Conservation (phyloP, 2,888 invertebrate genomes). For the Protodeltote pygarga region DNA sequence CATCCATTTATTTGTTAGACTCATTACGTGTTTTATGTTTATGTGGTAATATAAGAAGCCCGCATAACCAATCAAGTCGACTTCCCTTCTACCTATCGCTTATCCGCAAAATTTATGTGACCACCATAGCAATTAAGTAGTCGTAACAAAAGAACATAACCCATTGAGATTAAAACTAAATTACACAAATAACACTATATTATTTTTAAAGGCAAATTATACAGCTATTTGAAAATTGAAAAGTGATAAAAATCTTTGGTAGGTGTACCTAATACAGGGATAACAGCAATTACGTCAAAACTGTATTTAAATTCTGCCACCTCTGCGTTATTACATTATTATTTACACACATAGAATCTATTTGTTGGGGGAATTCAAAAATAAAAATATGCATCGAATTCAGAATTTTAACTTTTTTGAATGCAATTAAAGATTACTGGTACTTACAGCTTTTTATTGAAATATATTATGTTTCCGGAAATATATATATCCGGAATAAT, state of each 20-base stretch:
- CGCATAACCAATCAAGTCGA: conserved; percentile 69
- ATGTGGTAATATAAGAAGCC: conserved; percentile 62
- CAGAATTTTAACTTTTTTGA: no score
- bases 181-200: conserved; percentile 35
- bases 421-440: no score
- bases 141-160: conserved; percentile 42
- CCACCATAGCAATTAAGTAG: conserved; percentile 66
- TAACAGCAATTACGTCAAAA: no score
- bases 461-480: no score
- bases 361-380: no score
- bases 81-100: conserved; percentile 60
- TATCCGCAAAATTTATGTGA: conserved; percentile 79
- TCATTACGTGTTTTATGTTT: conserved; percentile 44
- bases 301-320: no score
- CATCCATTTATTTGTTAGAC: conserved; percentile 31
- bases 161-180: conserved; percentile 38
- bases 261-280: no score
- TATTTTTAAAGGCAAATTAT: conserved; percentile 36
- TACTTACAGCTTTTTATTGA: no score
- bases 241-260: conserved; percentile 31
- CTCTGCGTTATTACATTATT: no score
- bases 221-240: conserved; percentile 23
- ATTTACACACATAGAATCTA: no score
- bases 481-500: no score
- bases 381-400: no score